Percentiles rank a stretch among this genome's conserved stretches.
phyloP scores from a whole-genome alignment of 2,888 invertebrate genomes.

The Acanthacorydalis orientalis region DNA sequence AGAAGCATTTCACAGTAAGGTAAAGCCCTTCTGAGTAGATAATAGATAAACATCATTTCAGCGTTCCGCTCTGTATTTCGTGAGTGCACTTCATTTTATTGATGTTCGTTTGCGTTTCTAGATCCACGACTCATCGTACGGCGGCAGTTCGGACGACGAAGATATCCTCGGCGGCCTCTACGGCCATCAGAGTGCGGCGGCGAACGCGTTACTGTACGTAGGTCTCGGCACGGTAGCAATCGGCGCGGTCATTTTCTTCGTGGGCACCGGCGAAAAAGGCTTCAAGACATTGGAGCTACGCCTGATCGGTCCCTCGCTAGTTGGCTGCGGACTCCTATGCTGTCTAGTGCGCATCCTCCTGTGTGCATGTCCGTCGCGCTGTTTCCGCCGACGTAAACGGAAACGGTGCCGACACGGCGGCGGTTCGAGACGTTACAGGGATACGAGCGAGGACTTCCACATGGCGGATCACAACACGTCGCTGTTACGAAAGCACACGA shows the following conservation, averaged over 20 bases:
- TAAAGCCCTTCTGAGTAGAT: no score
- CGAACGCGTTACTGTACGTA: slow-evolving; percentile 69
- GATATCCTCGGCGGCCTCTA: slow-evolving; percentile 47
- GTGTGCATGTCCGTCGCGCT: slow-evolving; percentile 68
- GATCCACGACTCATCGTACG: slow-evolving; percentile 74
- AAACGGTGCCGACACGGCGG: slow-evolving; percentile 22
- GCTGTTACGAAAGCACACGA: slow-evolving; percentile 11
- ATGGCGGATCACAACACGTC: slow-evolving; percentile 11
- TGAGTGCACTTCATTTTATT: no score
- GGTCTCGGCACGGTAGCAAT: slow-evolving; percentile 69
- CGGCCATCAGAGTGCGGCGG: slow-evolving; percentile 62
- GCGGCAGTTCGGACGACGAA: slow-evolving; percentile 55
- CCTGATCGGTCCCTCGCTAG: slow-evolving; percentile 62
- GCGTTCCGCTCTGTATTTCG: no score
- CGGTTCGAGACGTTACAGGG: slow-evolving; percentile 13
- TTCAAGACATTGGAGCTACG: slow-evolving; percentile 74
- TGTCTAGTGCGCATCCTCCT: slow-evolving; percentile 68
- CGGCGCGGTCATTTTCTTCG: slow-evolving; percentile 76
- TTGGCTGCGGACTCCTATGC: slow-evolving; percentile 60
- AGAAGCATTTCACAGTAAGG: no score
- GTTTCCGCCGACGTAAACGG: slow-evolving; percentile 45
- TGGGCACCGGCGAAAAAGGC: slow-evolving; percentile 77
- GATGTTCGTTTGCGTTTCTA: slow-evolving; percentile 21
- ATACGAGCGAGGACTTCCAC: slow-evolving; percentile 11
- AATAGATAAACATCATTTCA: no score